Conservation (phyloP, 2,113 vertebrate species). For the Chunga burmeisteri region DNA sequence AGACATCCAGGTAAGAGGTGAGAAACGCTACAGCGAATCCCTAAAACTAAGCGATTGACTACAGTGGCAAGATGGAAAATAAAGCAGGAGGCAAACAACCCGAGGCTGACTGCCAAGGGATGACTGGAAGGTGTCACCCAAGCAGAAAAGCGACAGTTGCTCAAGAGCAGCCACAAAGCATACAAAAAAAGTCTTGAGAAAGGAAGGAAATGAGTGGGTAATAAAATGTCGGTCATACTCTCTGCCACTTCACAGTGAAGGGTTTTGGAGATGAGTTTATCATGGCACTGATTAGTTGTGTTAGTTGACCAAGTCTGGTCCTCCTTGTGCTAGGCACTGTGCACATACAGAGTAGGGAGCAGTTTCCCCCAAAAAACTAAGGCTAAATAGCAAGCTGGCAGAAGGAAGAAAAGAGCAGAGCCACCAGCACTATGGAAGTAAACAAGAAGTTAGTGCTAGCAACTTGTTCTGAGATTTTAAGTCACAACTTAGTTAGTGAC, state of each 20-base stretch:
- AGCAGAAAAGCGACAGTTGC: background rate
- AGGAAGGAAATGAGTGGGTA: background rate
- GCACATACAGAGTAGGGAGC: fast-evolving
- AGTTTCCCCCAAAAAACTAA: background rate
- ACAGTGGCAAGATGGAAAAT: background rate
- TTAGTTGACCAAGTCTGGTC: background rate
- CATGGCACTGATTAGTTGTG: background rate
- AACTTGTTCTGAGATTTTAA: background rate
- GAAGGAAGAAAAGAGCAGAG: background rate
- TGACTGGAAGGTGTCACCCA: background rate
- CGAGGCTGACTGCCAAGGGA: fast-evolving
- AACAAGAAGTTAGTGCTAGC: background rate
- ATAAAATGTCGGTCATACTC: background rate
- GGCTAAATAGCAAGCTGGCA: background rate
- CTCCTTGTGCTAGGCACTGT: background rate
- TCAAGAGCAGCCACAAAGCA: background rate
- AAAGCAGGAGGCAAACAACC: background rate
- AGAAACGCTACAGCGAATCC: background rate
- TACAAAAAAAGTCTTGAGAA: background rate
- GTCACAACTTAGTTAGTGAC: background rate
- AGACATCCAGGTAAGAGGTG: background rate
- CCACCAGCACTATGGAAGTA: background rate
- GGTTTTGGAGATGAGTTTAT: background rate
- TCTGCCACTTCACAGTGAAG: background rate
- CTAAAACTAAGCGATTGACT: background rate